A percentile compares a stretch with the other conserved stretches of the same genome.
Evolutionary conservation across 2,888 invertebrate species (phyloP).

Genomic region (Diaperis boleti): DNA sequence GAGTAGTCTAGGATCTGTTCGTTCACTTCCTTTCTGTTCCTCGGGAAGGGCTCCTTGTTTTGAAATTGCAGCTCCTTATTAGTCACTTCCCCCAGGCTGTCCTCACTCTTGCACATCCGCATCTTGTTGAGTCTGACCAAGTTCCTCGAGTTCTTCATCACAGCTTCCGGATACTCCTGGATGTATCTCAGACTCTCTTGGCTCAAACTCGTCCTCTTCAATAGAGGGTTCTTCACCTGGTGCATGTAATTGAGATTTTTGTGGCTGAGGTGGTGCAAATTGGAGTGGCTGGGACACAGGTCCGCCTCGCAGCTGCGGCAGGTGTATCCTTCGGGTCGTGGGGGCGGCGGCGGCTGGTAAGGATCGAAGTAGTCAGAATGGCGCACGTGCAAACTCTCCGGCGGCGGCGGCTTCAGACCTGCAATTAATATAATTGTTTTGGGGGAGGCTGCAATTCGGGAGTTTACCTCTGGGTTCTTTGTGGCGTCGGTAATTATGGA

Average conservation of each 20-base stretch:
- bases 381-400: conserved; percentile 57
- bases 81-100: conserved; percentile 59
- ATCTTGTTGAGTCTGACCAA: conserved; percentile 54
- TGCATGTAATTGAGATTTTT: conserved; percentile 55
- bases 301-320: conserved; percentile 56
- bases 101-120: conserved; percentile 63
- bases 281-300: conserved; percentile 57
- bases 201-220: conserved; percentile 53
- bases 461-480: conserved; percentile 60
- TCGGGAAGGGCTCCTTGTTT: conserved; percentile 43
- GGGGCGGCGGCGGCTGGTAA: conserved; percentile 20
- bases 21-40: conserved; percentile 32
- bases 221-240: conserved; percentile 33
- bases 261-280: conserved; percentile 58
- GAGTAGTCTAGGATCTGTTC: conserved; percentile 45
- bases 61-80: conserved; percentile 47
- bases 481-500: conserved; percentile 67
- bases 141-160: conserved; percentile 55
- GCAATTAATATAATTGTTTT: too few species aligned
- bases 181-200: conserved; percentile 53
- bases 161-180: conserved; percentile 43
- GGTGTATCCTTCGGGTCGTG: conserved; percentile 22
- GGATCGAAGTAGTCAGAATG: conserved; percentile 47
- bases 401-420: too few species aligned
- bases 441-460: too few species aligned